phyloP scores from a whole-genome alignment of 2,888 invertebrate species.

The Agrilus mali region DNA sequence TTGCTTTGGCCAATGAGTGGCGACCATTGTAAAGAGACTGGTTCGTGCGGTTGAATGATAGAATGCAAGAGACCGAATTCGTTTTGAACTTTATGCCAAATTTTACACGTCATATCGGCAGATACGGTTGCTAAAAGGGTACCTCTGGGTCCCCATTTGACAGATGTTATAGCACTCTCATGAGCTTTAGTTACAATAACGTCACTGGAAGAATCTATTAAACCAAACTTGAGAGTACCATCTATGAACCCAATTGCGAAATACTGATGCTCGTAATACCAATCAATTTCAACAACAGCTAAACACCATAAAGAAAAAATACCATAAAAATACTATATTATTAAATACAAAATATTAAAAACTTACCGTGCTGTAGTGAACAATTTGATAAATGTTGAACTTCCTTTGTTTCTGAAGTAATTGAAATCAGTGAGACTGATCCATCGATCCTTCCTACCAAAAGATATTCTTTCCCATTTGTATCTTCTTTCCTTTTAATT shows the following conservation, averaged over 20 bases:
- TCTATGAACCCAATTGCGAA: conserved; percentile 45
- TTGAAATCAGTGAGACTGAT: conserved; percentile 29
- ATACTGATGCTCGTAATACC: conserved; percentile 41
- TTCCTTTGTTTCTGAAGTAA: conserved; percentile 22
- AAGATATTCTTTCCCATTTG: conserved; percentile 28
- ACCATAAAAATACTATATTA: not conserved
- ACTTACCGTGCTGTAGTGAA: conserved; percentile 28
- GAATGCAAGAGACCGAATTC: conserved; percentile 30
- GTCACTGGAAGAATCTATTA: conserved; percentile 25
- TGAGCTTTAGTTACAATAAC: conserved; percentile 31
- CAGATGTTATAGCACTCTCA: conserved; percentile 29
- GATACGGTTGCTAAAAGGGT: conserved; percentile 36
- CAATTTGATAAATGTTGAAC: conserved; percentile 29
- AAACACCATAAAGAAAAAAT: conserved; percentile 13
- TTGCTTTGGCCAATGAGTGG: conserved; percentile 32
- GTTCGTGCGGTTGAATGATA: conserved; percentile 35
- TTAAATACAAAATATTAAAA: not conserved
- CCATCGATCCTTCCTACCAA: conserved; percentile 43
- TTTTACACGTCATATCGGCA: conserved; percentile 32
- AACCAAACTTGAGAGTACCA: conserved; percentile 37
- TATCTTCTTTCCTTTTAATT: conserved; percentile 15
- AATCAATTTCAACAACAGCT: conserved; percentile 42
- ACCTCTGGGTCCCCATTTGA: conserved; percentile 41
- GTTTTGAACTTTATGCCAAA: conserved; percentile 28
- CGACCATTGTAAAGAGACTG: conserved; percentile 41